A percentile compares a stretch with the other conserved stretches of the same genome.
These are phyloP conservation scores for Colinus virginianus DNA, from an alignment of 2,113 vertebrate species.

Conservation along the genomic window DNA sequence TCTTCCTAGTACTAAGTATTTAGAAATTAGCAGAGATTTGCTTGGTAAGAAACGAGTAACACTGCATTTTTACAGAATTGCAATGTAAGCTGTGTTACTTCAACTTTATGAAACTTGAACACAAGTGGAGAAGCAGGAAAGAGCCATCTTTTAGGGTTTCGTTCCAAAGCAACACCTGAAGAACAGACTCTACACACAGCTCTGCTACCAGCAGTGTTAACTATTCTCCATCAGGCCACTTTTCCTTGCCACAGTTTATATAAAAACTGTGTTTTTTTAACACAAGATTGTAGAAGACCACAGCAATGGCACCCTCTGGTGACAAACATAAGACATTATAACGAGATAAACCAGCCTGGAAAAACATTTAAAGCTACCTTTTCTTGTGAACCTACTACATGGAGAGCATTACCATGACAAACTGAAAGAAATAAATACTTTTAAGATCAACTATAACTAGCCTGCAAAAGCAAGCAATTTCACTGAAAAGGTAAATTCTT, in stretches of 20 bases:
- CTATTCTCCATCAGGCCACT: background rate
- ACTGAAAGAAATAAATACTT: background rate
- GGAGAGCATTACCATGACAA: background rate
- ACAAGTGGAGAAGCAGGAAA: background rate
- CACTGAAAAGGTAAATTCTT: background rate
- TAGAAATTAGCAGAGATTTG: background rate
- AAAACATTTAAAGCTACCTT: background rate
- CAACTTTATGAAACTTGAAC: background rate
- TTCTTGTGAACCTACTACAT: background rate
- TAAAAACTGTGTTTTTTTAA: background rate
- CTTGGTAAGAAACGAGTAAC: background rate
- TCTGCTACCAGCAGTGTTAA: background rate
- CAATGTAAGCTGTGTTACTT: background rate
- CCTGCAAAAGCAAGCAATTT: background rate
- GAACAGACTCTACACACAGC: background rate
- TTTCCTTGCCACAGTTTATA: background rate
- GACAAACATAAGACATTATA: constrained; percentile 15
- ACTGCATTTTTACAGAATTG: background rate
- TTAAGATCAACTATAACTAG: background rate
- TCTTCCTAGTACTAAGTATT: background rate
- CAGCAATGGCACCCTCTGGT: constrained; percentile 45
- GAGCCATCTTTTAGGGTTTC: background rate
- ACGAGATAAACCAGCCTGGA: background rate
- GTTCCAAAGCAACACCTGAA: background rate
- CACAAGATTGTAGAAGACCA: background rate